Percentiles rank a stretch among this genome's conserved stretches.
These are phyloP conservation scores for Aphrophora alni DNA, from an alignment of 2,888 invertebrate genomes.

Conservation along the genomic window DNA sequence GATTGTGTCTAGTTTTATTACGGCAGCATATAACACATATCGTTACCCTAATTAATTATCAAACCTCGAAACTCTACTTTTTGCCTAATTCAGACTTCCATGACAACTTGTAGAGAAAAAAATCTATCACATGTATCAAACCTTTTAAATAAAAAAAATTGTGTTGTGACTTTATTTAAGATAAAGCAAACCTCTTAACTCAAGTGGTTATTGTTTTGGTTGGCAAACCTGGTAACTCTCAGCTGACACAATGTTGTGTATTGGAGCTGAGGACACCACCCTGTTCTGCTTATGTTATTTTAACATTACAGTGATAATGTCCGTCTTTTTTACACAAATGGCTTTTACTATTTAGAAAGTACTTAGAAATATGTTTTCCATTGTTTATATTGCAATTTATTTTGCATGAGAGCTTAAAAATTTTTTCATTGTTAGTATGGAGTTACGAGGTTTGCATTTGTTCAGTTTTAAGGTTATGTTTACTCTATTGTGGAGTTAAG, in stretches of 20 bases:
- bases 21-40: too few relatives aligned
- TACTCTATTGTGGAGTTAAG: constrained; percentile 16
- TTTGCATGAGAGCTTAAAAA: too few relatives aligned
- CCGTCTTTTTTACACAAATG: neutral
- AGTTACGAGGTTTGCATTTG: constrained; percentile 15
- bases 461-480: constrained; percentile 24
- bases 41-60: too few relatives aligned
- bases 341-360: neutral
- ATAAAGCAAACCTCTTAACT: too few relatives aligned
- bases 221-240: constrained; percentile 30
- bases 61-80: too few relatives aligned
- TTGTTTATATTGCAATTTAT: neutral
- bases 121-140: constrained; percentile 11
- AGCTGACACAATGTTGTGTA: neutral
- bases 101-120: too few relatives aligned
- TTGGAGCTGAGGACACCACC: neutral
- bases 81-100: too few relatives aligned
- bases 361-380: neutral
- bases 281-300: neutral
- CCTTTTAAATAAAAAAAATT: too few relatives aligned
- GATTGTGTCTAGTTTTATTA: too few relatives aligned
- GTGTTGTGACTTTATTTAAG: too few relatives aligned
- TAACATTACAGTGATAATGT: neutral
- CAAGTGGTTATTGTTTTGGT: neutral
- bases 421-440: constrained; percentile 4